Evolutionary conservation across 2,888 invertebrate genomes (phyloP), one percentile per base, ranked within the genome.

Genomic region (Drosophila hamatofila): DNA sequence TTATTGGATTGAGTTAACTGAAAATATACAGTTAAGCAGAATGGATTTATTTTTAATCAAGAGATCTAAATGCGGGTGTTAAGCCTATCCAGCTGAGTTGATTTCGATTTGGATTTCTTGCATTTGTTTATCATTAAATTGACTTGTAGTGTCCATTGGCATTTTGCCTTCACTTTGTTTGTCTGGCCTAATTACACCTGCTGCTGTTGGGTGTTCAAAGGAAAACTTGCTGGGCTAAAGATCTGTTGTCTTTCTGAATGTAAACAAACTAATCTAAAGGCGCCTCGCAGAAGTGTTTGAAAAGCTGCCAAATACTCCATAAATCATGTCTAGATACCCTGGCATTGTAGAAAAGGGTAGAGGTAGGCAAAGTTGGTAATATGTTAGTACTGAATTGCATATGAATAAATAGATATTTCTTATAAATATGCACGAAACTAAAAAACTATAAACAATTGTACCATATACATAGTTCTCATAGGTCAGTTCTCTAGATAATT

Each of bases 191-290:
- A 21, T 68, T 76, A 60, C 72, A 69, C 70, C 66, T 69, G 69
- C 61, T 56, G 73, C 23, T 37, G 73, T 21, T 37, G 27, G 1
- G 30, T 27, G 42, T 63, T 61, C 35, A 59, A 75, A 56, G 21
- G 37, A n/a, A 63, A 37, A 44, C 44, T 42, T n/a, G 39, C n/a
- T 39, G 39, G 39, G 39, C 8, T 9, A 4, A n/a, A 39, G 7
- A 21, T 21, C 33, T 52, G 7, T 23, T 65, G 65, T 27, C 35
- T 76, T 76, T 44, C 57, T 49, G 65, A 54, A n/a, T n/a, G 61
- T 74, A 77, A 73, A 77, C 56, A 78, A 66, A 63, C 27, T 21
- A 27, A 57, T 60, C 54, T 48, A 48, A 46, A 63, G 77, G 77
- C 78, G 77, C 74, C 73, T 54, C 8, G 16, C 3, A 51, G 35